These are phyloP conservation scores for Eolophus roseicapilla DNA, from an alignment of 2,113 vertebrate genomes.

Conservation along the genomic window DNA sequence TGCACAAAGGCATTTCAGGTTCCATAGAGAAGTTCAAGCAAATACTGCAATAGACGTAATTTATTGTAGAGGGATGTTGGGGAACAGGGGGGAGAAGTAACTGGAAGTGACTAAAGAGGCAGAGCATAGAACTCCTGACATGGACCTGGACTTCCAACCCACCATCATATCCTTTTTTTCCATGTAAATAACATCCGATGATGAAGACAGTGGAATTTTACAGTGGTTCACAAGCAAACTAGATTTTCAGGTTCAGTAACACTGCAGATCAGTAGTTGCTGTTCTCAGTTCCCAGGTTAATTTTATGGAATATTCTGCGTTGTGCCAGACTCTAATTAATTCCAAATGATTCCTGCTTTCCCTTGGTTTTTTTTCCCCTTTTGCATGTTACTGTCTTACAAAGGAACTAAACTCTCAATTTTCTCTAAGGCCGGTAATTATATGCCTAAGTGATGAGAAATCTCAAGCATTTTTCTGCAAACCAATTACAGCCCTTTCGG, in stretches of 20 bases:
- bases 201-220: constrained; percentile 22
- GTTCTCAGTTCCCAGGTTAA: constrained; percentile 42
- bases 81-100: not conserved
- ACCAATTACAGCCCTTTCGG: not conserved
- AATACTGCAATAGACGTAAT: not conserved
- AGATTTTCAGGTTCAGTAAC: constrained; percentile 37
- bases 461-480: not conserved
- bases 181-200: not conserved
- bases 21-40: not conserved
- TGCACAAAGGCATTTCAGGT: not conserved
- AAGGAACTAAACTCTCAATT: constrained; percentile 20
- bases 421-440: not conserved
- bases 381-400: constrained; percentile 18
- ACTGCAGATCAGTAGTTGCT: not conserved
- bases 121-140: not conserved
- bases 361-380: not conserved
- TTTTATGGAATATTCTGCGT: constrained; percentile 48
- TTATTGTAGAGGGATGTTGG: not conserved
- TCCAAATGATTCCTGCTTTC: constrained; percentile 38
- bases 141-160: not conserved
- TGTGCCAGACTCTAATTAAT: constrained; percentile 41
- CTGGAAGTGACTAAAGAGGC: not conserved
- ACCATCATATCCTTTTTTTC: not conserved
- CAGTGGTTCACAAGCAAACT: constrained; percentile 7
- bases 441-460: not conserved